phyloP scores from a whole-genome alignment of 1,140 invertebrate species.

The Drosophila ironensis region DNA sequence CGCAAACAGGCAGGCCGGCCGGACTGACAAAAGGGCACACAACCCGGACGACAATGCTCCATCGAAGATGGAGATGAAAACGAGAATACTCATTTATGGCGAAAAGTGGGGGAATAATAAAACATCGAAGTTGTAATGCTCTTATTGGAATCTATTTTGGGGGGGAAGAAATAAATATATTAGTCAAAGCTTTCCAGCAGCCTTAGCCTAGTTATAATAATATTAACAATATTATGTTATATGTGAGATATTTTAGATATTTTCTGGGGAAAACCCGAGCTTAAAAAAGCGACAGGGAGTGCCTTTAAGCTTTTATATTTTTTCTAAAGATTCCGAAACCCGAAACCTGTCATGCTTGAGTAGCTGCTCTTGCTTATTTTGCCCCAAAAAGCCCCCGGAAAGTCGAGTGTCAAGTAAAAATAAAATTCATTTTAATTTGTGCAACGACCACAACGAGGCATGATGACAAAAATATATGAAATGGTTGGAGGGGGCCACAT shows the following conservation, averaged over 20 bases:
- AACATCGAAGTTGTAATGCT: background rate
- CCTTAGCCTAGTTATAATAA: too few relatives aligned
- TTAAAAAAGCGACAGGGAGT: background rate
- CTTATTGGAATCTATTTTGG: background rate
- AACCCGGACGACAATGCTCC: constrained; percentile 6
- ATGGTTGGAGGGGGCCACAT: constrained; percentile 4
- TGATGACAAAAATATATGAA: constrained; percentile 28
- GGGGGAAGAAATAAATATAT: background rate
- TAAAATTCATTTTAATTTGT: constrained; percentile 59
- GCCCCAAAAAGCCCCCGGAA: background rate
- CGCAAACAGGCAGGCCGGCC: background rate
- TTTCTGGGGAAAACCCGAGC: too few relatives aligned
- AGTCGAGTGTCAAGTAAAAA: constrained; percentile 39
- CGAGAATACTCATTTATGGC: background rate
- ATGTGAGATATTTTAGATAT: too few relatives aligned
- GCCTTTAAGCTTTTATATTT: too few relatives aligned
- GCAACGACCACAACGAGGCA: constrained; percentile 31
- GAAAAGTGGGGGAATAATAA: too few relatives aligned
- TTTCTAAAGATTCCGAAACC: background rate
- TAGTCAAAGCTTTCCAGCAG: too few relatives aligned
- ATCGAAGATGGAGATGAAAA: background rate
- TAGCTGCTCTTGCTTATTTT: background rate
- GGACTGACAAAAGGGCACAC: background rate
- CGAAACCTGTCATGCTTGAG: background rate
- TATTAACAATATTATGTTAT: too few relatives aligned